phyloP scores from a whole-genome alignment of 2,888 invertebrate genomes.

The Polyommatus icarus region DNA sequence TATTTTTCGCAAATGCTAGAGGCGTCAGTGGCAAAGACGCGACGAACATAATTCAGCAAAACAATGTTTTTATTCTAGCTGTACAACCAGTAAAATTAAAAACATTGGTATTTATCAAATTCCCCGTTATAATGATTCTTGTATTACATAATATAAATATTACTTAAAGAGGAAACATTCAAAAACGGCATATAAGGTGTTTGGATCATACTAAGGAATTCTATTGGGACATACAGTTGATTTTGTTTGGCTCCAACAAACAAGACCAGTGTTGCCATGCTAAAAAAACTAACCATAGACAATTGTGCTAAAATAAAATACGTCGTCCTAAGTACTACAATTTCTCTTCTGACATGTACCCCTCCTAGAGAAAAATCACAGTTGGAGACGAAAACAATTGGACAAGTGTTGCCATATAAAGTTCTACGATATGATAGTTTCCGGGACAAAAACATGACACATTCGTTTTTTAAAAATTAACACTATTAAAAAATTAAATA shows the following conservation, averaged over 20 bases:
- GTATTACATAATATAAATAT: background rate
- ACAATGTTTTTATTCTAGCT: background rate
- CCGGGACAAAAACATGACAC: slow-evolving; percentile 68
- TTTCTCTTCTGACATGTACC: slow-evolving; percentile 35
- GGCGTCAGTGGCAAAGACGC: background rate
- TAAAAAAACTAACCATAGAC: slow-evolving; percentile 33
- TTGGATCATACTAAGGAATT: background rate
- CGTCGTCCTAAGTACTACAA: slow-evolving; percentile 64
- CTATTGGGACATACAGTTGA: background rate
- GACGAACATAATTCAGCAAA: background rate
- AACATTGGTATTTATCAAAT: background rate
- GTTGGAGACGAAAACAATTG: slow-evolving; percentile 42
- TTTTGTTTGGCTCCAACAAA: background rate
- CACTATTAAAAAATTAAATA: slow-evolving; percentile 75
- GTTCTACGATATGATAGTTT: slow-evolving; percentile 47
- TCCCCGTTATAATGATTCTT: background rate
- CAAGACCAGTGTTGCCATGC: slow-evolving; percentile 7
- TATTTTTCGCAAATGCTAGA: background rate
- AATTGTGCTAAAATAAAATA: slow-evolving; percentile 61
- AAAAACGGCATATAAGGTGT: background rate
- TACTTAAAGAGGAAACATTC: background rate
- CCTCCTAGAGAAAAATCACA: slow-evolving; percentile 57
- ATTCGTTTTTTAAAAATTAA: slow-evolving; percentile 65
- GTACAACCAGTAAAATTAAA: background rate
- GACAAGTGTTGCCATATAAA: slow-evolving; percentile 50